Evolutionary conservation across 2,113 vertebrate genomes (phyloP).

Genomic region (Peucedramus taeniatus): DNA sequence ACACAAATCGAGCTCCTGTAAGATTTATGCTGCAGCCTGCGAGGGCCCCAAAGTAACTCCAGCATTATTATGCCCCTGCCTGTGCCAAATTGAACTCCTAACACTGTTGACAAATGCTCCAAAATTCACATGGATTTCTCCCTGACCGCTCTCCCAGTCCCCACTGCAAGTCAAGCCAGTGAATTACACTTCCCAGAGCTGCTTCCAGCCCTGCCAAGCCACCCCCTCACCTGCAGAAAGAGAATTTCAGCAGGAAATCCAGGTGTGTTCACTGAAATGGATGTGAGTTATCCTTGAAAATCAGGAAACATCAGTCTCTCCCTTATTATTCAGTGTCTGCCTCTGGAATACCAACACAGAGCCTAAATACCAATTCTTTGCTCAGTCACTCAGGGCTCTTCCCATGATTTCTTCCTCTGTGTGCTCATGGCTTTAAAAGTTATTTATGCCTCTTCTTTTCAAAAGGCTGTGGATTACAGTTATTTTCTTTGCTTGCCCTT

Average conservation of each 20-base stretch:
- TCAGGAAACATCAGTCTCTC: neutral
- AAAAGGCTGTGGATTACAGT: neutral
- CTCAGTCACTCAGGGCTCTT: neutral
- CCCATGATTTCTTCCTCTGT: neutral
- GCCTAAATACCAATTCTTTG: neutral
- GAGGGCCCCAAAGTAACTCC: neutral
- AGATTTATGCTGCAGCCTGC: neutral
- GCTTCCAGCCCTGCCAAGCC: neutral
- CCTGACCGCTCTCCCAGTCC: neutral
- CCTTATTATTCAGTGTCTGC: neutral
- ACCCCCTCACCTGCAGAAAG: neutral
- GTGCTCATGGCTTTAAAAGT: neutral
- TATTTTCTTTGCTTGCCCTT: neutral
- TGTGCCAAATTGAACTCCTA: conserved; percentile 1
- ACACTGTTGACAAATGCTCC: neutral
- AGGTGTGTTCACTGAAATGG: neutral
- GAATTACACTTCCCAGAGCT: neutral
- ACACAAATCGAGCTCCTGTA: neutral
- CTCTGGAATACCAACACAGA: neutral
- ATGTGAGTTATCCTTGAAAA: neutral
- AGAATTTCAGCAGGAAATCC: neutral
- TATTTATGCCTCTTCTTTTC: conserved; percentile 22
- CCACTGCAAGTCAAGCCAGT: neutral
- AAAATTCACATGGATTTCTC: neutral
- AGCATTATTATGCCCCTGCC: neutral